Evolutionary conservation across 2,888 invertebrate genomes (phyloP).

Genomic region (Auanema sp.): DNA sequence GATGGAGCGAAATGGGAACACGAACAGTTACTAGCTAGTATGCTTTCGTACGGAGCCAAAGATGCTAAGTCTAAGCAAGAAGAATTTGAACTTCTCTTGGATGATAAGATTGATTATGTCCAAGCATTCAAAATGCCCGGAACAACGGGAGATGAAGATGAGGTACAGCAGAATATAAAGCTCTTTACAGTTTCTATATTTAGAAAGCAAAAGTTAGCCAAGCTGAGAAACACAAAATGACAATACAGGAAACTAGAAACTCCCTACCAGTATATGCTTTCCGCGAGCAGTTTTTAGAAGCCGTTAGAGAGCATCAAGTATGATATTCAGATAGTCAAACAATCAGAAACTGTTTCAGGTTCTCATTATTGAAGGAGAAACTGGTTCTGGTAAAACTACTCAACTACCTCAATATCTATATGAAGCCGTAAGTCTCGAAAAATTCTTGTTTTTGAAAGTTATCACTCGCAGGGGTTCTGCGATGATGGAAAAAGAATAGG

Average conservation of each 20-base stretch:
- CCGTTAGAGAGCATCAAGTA: slow-evolving; percentile 75
- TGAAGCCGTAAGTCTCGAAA: slow-evolving; percentile 67
- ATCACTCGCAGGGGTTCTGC: slow-evolving; percentile 65
- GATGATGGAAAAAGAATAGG: slow-evolving; percentile 83
- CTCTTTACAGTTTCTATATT: not conserved
- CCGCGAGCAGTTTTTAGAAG: slow-evolving; percentile 82
- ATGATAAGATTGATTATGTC: slow-evolving; percentile 94
- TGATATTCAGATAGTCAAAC: not conserved
- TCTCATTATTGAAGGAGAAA: slow-evolving; percentile 73
- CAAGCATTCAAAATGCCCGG: slow-evolving; percentile 72
- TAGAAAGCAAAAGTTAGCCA: slow-evolving; percentile 38
- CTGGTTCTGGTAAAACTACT: slow-evolving; percentile 71
- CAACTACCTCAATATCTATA: slow-evolving; percentile 71
- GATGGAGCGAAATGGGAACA: slow-evolving; percentile 46
- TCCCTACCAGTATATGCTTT: slow-evolving; percentile 93
- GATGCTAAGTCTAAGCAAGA: slow-evolving; percentile 63
- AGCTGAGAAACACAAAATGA: slow-evolving; percentile 65
- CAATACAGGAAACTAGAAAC: slow-evolving; percentile 86
- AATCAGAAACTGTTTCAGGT: slow-evolving; percentile 46
- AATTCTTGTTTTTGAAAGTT: not conserved
- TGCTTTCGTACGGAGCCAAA: slow-evolving; percentile 39
- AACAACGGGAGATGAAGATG: slow-evolving; percentile 56
- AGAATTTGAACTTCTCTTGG: slow-evolving; percentile 88
- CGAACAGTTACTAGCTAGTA: slow-evolving; percentile 33
- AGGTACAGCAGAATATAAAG: not conserved